A percentile compares a stretch with the other conserved stretches of the same genome.
Conservation (phyloP, 1,140 invertebrate genomes). For the Tetraneura akinire region DNA sequence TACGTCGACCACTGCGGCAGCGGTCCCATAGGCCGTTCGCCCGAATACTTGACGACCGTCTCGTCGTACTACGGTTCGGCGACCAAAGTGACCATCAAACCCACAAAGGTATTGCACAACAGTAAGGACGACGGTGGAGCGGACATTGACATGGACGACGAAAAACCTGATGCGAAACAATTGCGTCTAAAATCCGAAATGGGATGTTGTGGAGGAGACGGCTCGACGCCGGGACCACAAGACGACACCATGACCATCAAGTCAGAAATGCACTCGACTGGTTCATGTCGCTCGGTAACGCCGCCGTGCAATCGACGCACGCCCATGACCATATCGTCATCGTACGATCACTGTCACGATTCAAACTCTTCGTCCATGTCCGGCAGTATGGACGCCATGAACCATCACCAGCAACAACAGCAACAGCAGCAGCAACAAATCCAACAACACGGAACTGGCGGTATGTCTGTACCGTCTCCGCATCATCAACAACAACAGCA, state of each 20-base stretch:
- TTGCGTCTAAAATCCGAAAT: constrained; percentile 53
- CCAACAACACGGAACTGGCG: constrained; percentile 59
- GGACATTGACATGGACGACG: constrained; percentile 41
- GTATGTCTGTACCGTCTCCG: constrained; percentile 59
- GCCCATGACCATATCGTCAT: constrained; percentile 61
- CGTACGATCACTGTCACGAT: constrained; percentile 63
- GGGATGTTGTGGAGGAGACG: constrained; percentile 2
- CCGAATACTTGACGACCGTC: constrained; percentile 37
- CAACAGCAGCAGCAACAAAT: constrained; percentile 57
- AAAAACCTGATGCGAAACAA: constrained; percentile 51
- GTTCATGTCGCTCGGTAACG: constrained; percentile 38
- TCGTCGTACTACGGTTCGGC: constrained; percentile 7
- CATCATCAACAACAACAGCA: constrained; percentile 56
- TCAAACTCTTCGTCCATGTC: constrained; percentile 74
- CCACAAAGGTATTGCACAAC: constrained; percentile 62
- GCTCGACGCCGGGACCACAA: background rate
- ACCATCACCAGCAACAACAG: constrained; percentile 60
- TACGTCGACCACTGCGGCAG: constrained; percentile 54
- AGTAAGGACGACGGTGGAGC: constrained; percentile 55
- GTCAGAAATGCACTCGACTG: constrained; percentile 44
- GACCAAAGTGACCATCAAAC: constrained; percentile 58
- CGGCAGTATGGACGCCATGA: constrained; percentile 69
- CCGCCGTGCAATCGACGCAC: constrained; percentile 52
- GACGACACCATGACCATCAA: constrained; percentile 41
- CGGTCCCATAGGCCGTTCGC: background rate